A percentile compares a stretch with the other conserved stretches of the same genome.
phyloP scores from a whole-genome alignment of 2,797 vertebrate species.

The Sebastes umbrosus region DNA sequence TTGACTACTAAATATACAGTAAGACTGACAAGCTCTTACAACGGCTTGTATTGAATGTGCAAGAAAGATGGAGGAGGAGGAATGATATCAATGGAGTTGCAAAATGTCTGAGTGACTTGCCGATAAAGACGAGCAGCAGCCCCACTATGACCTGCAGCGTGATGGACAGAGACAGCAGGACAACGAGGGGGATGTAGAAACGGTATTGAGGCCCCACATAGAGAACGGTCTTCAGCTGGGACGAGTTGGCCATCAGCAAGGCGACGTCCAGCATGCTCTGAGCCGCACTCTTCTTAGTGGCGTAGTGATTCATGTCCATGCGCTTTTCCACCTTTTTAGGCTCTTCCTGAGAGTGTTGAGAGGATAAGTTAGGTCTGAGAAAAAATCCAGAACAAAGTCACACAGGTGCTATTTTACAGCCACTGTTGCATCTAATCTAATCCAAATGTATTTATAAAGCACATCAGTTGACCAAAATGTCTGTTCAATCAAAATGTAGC shows the following conservation, averaged over 20 bases:
- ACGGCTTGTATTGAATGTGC: background rate
- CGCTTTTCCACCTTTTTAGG: background rate
- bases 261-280: slow-evolving; percentile 93
- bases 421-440: background rate
- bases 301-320: slow-evolving; percentile 89
- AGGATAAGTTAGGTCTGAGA: background rate
- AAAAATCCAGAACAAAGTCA: too few relatives aligned
- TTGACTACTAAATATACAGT: background rate
- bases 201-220: slow-evolving; percentile 82
- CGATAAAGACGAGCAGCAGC: slow-evolving; percentile 77
- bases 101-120: slow-evolving; percentile 43
- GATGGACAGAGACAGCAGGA: slow-evolving; percentile 88
- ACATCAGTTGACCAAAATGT: too few relatives aligned
- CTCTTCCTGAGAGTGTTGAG: background rate
- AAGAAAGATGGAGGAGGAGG: background rate
- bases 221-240: slow-evolving; percentile 87
- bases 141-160: slow-evolving; percentile 85
- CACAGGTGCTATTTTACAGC: background rate
- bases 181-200: slow-evolving; percentile 83
- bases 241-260: slow-evolving; percentile 90
- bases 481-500: background rate
- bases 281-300: slow-evolving; percentile 90
- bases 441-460: too few relatives aligned
- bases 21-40: background rate
- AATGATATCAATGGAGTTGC: background rate